Base-by-base conservation (phyloP, 2,113 vertebrate genomes). In the Benitochromis conjunctus region DNA sequence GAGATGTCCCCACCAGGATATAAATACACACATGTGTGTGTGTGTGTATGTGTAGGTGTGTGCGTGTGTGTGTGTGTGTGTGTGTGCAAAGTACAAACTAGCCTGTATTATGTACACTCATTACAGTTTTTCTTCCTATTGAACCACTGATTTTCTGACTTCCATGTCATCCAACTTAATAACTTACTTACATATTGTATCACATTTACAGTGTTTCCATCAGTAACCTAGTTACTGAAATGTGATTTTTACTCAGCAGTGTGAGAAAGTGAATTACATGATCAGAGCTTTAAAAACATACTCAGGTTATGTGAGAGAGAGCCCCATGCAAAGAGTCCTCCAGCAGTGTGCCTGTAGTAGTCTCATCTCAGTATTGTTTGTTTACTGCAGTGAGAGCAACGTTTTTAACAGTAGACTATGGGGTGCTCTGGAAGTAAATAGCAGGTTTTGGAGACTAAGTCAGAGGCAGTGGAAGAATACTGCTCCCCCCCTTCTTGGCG, bases 41-140 rank as follows among this genome's bases (percentile, higher is more conserved):
- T 26, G 26, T 26, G 26, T 26, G 26, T 26, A 3, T 26, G 26
- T 41, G 38, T 43, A 8, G 2, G 38, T 10, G 38, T 10, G 38
- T 9, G 38, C 9, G 9, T 41, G 38, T 2, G 57, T 19, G 29
- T 34, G 29, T 10, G 29, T 1, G 4, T 0, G 3, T 0, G 7
- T 4, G 2, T 1, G 1, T 2, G 5, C 10, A 64, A 62, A 36
- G 9, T 64, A 64, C 21, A 69, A 69, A 69, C 21, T 9, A 43
- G 64, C 3, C 64, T 69, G n/a, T 69, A 26, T 43, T 43, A 43
- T 43, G 12, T 41, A 69, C 38, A 24, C 9, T 4, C 21, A 26
- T 18, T 71, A 71, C 41, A 29, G 24, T 3, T 29, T 74, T 54
- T 54, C 29, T 48, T 7, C 12, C 12, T 29, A 4, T 29, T 74